These are phyloP conservation scores for Diorhabda elongata DNA, from an alignment of 1,140 invertebrate species.

Conservation along the genomic window DNA sequence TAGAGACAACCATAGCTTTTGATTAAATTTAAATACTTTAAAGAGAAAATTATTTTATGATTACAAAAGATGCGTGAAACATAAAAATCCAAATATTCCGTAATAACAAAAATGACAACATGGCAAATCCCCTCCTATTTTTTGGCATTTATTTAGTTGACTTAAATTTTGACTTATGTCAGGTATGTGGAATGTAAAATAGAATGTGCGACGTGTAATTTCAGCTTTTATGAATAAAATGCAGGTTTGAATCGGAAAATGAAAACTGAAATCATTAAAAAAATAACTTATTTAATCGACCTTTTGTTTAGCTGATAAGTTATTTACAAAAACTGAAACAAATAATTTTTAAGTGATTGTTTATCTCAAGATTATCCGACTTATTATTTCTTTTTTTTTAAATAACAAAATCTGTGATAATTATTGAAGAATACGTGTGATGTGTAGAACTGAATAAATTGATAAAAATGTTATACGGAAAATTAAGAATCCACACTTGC, in stretches of 20 bases:
- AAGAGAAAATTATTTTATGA: not conserved
- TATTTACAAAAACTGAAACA: not conserved
- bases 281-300: not conserved
- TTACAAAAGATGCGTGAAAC: not conserved
- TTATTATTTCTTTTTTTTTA: constrained; percentile 6
- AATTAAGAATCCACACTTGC: constrained; percentile 88
- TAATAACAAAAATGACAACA: too few relatives aligned
- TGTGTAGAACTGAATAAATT: constrained; percentile 14
- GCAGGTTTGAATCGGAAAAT: constrained; percentile 3
- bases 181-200: not conserved
- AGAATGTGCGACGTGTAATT: constrained; percentile 18
- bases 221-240: constrained; percentile 1
- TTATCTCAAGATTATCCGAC: constrained; percentile 9
- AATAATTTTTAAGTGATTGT: constrained; percentile 6
- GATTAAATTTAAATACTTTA: not conserved
- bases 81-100: not conserved
- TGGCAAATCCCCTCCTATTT: not conserved
- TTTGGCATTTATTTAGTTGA: not conserved
- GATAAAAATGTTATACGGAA: constrained; percentile 72
- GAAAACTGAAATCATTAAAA: constrained; percentile 9
- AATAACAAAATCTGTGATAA: constrained; percentile 15
- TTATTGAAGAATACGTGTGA: constrained; percentile 4
- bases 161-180: constrained; percentile 7
- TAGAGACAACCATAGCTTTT: not conserved
- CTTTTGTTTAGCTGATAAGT: not conserved